Evolutionary conservation across 2,888 invertebrate species (phyloP), one percentile per base, ranked within the genome.

Genomic region (Eupithecia insigniata): DNA sequence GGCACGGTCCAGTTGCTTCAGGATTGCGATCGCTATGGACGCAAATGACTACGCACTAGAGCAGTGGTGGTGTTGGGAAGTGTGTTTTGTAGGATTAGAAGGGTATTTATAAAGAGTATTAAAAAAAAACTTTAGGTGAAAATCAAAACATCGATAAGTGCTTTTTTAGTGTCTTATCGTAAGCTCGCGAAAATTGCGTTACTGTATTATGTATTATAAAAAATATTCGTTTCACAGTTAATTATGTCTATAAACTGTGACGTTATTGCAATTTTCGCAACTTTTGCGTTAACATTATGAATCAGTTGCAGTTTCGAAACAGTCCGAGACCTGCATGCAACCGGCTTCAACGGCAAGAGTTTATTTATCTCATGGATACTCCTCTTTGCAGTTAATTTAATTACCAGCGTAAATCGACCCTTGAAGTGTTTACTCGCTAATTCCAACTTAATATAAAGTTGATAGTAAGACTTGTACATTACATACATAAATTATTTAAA

Each of bases 341-440:
- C 39, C 1, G 28, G 22, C 14, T 64, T 22, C 10, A 26, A 22
- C 18, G 5, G 1, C 22, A 12, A 32, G 16, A 28, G 0, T 28
- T 43, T 26, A 65, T 46, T 46, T n/a, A 66, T 43, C 12, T 2
- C 3, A 58, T 18, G 60, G 60, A 30, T 30, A 30, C 58, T 58
- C 51, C 55, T 65, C 14, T 30, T 65, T 18, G 55, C 60, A 60
- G 60, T 60, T 60, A 60, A 60, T 60, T 60, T 60, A 60, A 60
- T 60, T 60, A 60, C 46, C 43, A 26, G 16, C 55, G 26, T 58
- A 36, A 34, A 26, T 26, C 18, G 34, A 34, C 26, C 32, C 58
- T 36, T 32, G 58, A 36, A 43, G 67, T 51, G 67, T 58, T 55
- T 67, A 58, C 58, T 55, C 18, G 30, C 60, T 60, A 60, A 60